These are phyloP conservation scores for Cydia fagiglandana DNA, from an alignment of 1,140 invertebrate species.

Conservation along the genomic window DNA sequence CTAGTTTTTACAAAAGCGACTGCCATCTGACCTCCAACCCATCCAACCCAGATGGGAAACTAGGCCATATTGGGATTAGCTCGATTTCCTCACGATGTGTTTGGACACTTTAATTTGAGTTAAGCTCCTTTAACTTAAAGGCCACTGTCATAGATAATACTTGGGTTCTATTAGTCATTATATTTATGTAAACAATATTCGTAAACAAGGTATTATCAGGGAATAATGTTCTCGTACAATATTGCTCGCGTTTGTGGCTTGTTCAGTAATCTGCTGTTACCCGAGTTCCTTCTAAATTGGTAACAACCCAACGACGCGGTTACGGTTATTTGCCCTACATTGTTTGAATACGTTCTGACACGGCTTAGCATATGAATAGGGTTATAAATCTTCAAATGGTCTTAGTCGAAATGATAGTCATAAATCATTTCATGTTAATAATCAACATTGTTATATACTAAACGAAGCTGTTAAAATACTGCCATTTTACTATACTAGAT, in stretches of 20 bases:
- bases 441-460: no score
- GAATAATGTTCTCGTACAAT: neutral
- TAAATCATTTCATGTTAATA: neutral
- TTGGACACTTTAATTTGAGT: no score
- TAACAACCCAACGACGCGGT: constrained; percentile 14
- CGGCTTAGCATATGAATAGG: neutral
- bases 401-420: neutral
- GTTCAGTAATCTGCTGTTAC: constrained; percentile 7
- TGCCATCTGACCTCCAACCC: no score
- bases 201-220: neutral
- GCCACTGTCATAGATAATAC: neutral
- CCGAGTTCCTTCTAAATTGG: constrained; percentile 2
- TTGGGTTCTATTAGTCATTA: neutral
- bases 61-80: no score
- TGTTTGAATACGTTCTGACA: neutral
- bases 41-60: no score
- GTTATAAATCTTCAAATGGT: neutral
- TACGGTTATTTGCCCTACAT: constrained; percentile 1
- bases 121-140: neutral
- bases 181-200: neutral
- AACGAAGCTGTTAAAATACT: no score
- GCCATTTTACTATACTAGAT: no score
- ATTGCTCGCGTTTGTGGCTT: neutral
- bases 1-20: no score
- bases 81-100: no score